Conservation (phyloP, 2,113 vertebrate species). For the Epinephelus lanceolatus region DNA sequence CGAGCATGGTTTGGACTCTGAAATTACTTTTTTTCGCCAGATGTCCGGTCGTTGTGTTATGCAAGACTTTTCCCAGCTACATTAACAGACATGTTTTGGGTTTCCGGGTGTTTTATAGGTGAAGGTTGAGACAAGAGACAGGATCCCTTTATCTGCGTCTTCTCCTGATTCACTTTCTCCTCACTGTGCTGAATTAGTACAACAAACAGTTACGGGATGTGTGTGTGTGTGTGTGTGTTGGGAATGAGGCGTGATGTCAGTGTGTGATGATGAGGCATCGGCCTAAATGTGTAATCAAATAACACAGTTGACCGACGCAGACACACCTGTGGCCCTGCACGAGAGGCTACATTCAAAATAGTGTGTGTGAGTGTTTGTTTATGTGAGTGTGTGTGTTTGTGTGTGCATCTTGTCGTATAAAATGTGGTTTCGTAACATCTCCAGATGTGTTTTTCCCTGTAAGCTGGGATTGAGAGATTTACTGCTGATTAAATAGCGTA, state of each 20-base stretch:
- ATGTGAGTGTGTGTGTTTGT: conserved; percentile 16
- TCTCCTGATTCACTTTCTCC: conserved; percentile 11
- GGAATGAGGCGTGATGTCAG: background rate
- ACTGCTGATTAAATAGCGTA: conserved; percentile 67
- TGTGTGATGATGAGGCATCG: conserved; percentile 5
- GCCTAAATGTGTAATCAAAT: conserved; percentile 62
- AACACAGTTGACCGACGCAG: conserved; percentile 62
- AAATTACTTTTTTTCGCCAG: background rate
- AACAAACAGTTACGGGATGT: conserved; percentile 20
- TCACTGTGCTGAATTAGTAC: conserved; percentile 17
- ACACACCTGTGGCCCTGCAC: conserved; percentile 70
- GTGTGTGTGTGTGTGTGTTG: conserved; percentile 17
- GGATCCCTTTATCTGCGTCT: background rate
- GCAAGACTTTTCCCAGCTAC: background rate
- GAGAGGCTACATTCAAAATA: background rate
- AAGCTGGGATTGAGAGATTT: conserved; percentile 70
- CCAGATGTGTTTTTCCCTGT: conserved; percentile 69
- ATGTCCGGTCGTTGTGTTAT: background rate
- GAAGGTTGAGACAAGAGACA: background rate
- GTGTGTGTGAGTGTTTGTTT: conserved; percentile 6
- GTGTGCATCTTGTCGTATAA: conserved; percentile 53
- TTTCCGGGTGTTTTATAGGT: background rate
- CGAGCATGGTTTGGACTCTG: background rate
- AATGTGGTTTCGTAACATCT: conserved; percentile 77
- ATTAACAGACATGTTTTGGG: background rate